Base-by-base conservation (phyloP, 1,140 invertebrate genomes). In the Hypsibius dujardini region DNA sequence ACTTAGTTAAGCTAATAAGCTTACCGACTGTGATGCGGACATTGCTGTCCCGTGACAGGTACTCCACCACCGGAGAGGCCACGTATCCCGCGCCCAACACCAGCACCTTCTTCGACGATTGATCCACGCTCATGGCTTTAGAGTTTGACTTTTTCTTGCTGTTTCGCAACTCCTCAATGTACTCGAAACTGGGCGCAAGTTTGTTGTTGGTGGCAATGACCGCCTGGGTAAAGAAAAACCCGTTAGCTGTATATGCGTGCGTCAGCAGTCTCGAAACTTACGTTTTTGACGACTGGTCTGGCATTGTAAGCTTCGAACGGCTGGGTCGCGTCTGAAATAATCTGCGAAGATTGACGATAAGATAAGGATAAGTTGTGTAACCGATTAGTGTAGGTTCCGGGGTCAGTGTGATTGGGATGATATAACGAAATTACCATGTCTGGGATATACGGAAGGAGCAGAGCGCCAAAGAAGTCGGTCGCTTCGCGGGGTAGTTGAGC, bases 401-500 rank as follows among this genome's bases (percentile, higher is more conserved):
- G n/a, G n/a, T n/a, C n/a, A n/a, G n/a, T n/a, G n/a, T n/a, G n/a
- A n/a, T n/a, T n/a, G n/a, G n/a, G n/a, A n/a, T n/a, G n/a, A n/a
- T n/a, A n/a, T n/a, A n/a, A n/a, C n/a, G n/a, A 69, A 2, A 77
- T 75, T 75, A 85, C 83, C 76, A 98, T 95, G 73, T 97, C 90
- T 70, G 86, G 80, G 1, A 91, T 85, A 76, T 92, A 93, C 0
- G 95, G 95, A 74, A 86, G 84, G 0, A 99, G 82, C 0, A 97
- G 83, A 76, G 94, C 89, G 1, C 95, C 95, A 79, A 98, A 99
- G 78, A 94, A 93, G 77, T 98, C 94, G 0, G 95, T 98, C 0
- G 95, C 87, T 79, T 99, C 95, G 56, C 90, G 83, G 0, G 96
- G 96, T 59, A 99, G 81, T 79, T 99, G 96, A 0, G 96, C 98